Conservation (phyloP, 2,113 vertebrate species). For the Hypomesus transpacificus region DNA sequence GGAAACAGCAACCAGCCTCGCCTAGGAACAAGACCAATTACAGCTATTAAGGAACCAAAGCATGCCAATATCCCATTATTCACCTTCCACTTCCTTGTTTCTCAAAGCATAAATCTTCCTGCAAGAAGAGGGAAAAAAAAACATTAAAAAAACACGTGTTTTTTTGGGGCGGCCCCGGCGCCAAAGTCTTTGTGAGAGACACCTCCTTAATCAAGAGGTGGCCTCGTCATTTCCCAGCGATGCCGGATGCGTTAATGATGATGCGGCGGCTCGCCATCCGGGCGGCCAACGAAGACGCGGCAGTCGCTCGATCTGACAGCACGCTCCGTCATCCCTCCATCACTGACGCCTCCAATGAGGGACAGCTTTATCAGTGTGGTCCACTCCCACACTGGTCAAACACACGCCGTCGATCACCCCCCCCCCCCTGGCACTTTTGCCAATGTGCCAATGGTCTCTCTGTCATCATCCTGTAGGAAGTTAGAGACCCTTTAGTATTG, state of each 20-base stretch:
- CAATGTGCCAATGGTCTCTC: too few relatives aligned
- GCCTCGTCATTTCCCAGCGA: constrained; percentile 27
- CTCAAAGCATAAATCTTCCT: constrained; percentile 45
- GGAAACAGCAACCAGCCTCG: constrained; percentile 36
- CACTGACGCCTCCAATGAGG: constrained; percentile 13
- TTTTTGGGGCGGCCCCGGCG: constrained; percentile 29
- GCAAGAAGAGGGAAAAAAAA: constrained; percentile 12
- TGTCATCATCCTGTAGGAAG: too few relatives aligned
- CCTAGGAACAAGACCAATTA: constrained; percentile 42
- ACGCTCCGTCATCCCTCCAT: constrained; percentile 37
- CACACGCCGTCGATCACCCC: too few relatives aligned
- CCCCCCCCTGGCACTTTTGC: too few relatives aligned
- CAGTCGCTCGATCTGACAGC: constrained; percentile 36
- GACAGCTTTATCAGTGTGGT: too few relatives aligned
- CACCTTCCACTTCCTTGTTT: constrained; percentile 45
- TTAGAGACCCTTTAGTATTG: background rate
- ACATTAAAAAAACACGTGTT: constrained; percentile 51
- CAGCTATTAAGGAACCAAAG: constrained; percentile 50
- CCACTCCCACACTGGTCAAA: too few relatives aligned
- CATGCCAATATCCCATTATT: constrained; percentile 51
- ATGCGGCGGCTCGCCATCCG: constrained; percentile 29
- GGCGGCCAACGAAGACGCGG: constrained; percentile 18
- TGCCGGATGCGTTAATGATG: constrained; percentile 37
- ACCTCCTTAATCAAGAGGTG: constrained; percentile 39
- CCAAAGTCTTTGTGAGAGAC: constrained; percentile 43